A percentile compares a stretch with the other conserved stretches of the same genome.
These are phyloP conservation scores for Drosophila nebulosa DNA, from an alignment of 1,140 invertebrate species.

Conservation along the genomic window DNA sequence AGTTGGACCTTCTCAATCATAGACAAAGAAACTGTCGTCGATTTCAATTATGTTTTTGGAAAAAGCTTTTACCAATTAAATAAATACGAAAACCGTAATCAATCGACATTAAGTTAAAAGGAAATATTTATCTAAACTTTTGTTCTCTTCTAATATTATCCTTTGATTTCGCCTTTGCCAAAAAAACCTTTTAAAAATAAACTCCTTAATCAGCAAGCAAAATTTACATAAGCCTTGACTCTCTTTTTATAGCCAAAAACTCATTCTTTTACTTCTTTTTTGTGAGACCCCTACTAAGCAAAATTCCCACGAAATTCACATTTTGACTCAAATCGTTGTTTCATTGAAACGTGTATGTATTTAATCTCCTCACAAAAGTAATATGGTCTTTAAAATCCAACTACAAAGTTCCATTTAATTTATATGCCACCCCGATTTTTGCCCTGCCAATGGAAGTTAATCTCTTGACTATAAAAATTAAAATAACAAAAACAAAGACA, in stretches of 20 bases:
- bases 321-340: slow-evolving; percentile 25
- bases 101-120: too few species aligned
- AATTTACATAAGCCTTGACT: background rate
- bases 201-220: background rate
- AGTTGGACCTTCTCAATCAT: too few species aligned
- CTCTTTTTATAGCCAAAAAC: background rate
- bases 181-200: too few species aligned
- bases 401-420: slow-evolving; percentile 33
- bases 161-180: too few species aligned
- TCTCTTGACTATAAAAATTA: slow-evolving; percentile 52
- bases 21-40: too few species aligned
- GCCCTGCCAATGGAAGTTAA: slow-evolving; percentile 38
- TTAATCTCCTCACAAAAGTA: slow-evolving; percentile 8
- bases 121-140: too few species aligned
- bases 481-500: slow-evolving; percentile 57
- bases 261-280: slow-evolving; percentile 26
- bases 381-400: slow-evolving; percentile 29
- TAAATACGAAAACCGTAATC: too few species aligned
- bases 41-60: too few species aligned
- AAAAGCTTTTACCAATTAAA: too few species aligned
- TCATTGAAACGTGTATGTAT: slow-evolving; percentile 40
- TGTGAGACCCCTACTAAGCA: slow-evolving; percentile 15
- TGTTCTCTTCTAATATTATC: too few species aligned
- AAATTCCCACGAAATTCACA: slow-evolving; percentile 24
- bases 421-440: slow-evolving; percentile 1